phyloP scores from a whole-genome alignment of 2,888 invertebrate species.

The Chironomus tentans region DNA sequence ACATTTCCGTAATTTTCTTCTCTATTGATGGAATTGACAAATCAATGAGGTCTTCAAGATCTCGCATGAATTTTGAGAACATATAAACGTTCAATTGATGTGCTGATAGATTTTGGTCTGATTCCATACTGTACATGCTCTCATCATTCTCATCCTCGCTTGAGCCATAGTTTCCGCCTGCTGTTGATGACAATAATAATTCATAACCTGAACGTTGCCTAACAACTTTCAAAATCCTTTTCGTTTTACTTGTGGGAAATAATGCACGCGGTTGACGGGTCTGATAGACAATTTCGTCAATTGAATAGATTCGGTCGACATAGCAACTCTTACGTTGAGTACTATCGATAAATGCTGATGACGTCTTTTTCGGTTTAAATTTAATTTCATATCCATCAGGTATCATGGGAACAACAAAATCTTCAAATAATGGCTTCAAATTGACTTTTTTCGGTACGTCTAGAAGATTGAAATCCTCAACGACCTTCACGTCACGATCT shows the following conservation, averaged over 20 bases:
- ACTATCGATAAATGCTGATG: neutral
- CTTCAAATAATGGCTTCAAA: conserved; percentile 37
- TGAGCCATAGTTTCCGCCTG: neutral
- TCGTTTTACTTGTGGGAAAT: neutral
- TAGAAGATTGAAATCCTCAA: conserved; percentile 39
- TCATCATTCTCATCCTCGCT: conserved; percentile 20
- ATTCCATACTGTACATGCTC: conserved; percentile 16
- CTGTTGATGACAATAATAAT: neutral
- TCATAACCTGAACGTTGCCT: conserved; percentile 1
- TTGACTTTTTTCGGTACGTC: conserved; percentile 39
- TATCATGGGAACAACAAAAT: conserved; percentile 39
- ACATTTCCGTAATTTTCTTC: conserved; percentile 36
- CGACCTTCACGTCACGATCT: conserved; percentile 32
- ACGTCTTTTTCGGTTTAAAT: conserved; percentile 1
- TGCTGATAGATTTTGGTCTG: neutral
- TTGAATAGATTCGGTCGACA: conserved; percentile 10
- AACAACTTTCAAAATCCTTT: conserved; percentile 12
- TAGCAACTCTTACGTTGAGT: neutral
- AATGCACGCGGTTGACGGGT: conserved; percentile 7
- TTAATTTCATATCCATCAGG: conserved; percentile 38
- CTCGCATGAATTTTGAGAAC: conserved; percentile 32
- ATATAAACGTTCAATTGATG: conserved; percentile 28
- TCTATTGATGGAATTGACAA: conserved; percentile 34
- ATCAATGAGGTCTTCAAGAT: conserved; percentile 38
- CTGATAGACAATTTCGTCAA: conserved; percentile 19